Conservation (phyloP, 2,888 invertebrate genomes). For the Eumacrocentrus americanus region DNA sequence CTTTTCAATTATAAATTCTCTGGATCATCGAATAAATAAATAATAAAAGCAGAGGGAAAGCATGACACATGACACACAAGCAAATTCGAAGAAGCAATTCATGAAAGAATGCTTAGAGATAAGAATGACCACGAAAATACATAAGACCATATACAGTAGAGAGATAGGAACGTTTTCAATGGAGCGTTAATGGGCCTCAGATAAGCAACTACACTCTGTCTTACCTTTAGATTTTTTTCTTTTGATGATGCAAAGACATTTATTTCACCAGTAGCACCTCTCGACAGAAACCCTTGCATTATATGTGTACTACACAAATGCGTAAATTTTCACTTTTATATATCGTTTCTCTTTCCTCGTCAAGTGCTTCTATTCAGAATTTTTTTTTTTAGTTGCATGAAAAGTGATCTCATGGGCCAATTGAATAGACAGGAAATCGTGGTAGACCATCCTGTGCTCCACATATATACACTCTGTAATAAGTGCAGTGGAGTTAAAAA, state of each 20-base stretch:
- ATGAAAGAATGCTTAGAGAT: background rate
- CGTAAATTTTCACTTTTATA: too few species aligned
- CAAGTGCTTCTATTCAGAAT: background rate
- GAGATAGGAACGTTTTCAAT: too few species aligned
- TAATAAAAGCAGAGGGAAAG: too few species aligned
- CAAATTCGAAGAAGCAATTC: background rate
- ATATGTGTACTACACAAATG: background rate
- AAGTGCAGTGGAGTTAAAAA: conserved; percentile 2
- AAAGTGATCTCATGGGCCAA: too few species aligned
- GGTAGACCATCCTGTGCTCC: background rate
- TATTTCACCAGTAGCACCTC: background rate
- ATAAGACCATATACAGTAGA: background rate
- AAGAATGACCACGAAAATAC: background rate
- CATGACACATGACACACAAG: background rate
- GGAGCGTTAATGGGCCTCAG: background rate
- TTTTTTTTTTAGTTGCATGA: too few species aligned
- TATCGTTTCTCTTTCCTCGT: background rate
- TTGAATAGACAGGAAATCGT: conserved; percentile 6
- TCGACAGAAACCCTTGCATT: background rate
- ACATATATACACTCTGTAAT: background rate
- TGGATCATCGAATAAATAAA: too few species aligned
- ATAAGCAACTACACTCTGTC: background rate
- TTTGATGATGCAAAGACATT: background rate
- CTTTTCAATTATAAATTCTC: background rate
- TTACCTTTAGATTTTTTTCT: background rate